phyloP scores from a whole-genome alignment of 2,113 vertebrate species.

The Fulica atra region DNA sequence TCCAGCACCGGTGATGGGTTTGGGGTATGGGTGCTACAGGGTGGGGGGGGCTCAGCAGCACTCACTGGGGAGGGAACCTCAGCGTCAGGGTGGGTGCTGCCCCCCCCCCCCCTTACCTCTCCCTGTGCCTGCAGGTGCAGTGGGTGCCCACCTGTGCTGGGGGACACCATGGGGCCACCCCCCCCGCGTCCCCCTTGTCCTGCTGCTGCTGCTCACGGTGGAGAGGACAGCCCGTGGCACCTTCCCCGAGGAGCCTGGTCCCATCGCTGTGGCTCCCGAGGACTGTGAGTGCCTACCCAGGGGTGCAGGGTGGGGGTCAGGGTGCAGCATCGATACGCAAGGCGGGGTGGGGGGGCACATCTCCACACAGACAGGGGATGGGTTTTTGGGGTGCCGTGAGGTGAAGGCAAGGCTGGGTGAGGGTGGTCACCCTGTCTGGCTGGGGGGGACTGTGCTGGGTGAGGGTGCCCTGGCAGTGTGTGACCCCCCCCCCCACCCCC shows the following conservation, averaged over 20 bases:
- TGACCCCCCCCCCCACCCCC: not conserved
- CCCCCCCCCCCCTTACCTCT: not conserved
- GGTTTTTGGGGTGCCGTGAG: too few relatives aligned
- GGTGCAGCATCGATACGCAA: fast-evolving
- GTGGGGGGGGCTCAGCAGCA: not conserved
- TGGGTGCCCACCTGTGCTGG: not conserved
- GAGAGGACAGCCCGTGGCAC: not conserved
- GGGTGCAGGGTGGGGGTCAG: not conserved
- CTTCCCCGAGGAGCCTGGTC: conserved; percentile 74
- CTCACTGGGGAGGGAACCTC: not conserved
- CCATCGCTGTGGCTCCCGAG: conserved; percentile 68
- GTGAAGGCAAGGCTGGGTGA: not conserved
- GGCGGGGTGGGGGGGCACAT: too few relatives aligned
- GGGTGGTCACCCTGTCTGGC: fast-evolving
- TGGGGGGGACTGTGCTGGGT: fast-evolving
- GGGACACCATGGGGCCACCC: conserved; percentile 40
- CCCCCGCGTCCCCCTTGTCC: not conserved
- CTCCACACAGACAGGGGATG: too few relatives aligned
- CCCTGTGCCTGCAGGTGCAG: not conserved
- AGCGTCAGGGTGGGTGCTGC: not conserved
- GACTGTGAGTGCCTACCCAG: conserved; percentile 70
- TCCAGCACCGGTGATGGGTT: not conserved
- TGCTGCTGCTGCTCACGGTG: conserved; percentile 59
- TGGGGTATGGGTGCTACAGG: not conserved
- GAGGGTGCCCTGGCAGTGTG: fast-evolving